Base-by-base conservation (phyloP, 1,140 invertebrate genomes). In the Drosophila tani region DNA sequence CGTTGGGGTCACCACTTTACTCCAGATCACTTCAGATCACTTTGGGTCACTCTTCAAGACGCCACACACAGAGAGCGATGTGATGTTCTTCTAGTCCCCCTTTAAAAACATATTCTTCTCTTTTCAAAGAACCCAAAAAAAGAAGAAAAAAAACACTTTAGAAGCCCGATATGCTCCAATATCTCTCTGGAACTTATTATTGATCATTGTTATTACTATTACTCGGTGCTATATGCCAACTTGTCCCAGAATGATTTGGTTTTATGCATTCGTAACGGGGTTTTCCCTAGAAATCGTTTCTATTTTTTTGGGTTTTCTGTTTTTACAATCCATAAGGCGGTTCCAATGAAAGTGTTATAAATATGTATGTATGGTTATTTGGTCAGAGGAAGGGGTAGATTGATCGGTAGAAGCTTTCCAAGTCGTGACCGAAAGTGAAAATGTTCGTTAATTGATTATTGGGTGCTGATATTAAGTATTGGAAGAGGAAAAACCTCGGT, bases 341-440 rank as follows among this genome's bases (percentile, higher is more conserved):
- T 21, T 24, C 43, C 17, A 81, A 84, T 56, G 81, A 83, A 83
- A 83, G 81, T 83, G 81, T 84, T 83, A 83, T 83, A 84, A 83
- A 84, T 84, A 80, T 84, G 81, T 56, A 75, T 80, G 38, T 45
- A 41, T 59, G 40, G 59, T 49, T 68, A 57, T 78, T 62, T 27
- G 56, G 58, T 17, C n/a, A 53, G 21, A 14, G 59, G 41, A 40
- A 58, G 46, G 41, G 59, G 50, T 45, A n/a, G 35, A 58, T 73
- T 9, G 32, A 50, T 62, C 38, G 38, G 29, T 29, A 53, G 40
- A 51, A 73, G 69, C 69, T 75, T 75, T 75, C 59, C 59, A 75
- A 81, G 63, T 83, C 81, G 81, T 83, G 81, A 83, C 58, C 24
- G 76, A 83, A 83, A 83, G 81, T 84, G 81, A 83, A 83, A 83